Evolutionary conservation across 2,113 vertebrate species (phyloP).

Genomic region (mouse (Mus musculus)): DNA sequence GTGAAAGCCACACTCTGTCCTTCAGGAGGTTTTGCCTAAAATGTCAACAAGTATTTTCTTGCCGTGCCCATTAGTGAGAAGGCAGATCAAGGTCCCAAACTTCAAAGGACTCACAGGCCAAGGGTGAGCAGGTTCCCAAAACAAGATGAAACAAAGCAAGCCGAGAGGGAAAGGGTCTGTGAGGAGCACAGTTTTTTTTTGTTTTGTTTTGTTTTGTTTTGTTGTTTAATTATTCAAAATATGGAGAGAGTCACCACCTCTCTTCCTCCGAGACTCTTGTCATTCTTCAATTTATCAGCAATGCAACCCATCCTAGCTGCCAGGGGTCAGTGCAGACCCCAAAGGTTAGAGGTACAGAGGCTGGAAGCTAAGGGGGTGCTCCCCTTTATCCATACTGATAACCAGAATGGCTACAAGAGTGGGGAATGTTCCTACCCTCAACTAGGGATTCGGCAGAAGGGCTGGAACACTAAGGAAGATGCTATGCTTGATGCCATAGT

Average conservation of each 20-base stretch:
- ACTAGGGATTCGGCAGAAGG: rapidly evolving
- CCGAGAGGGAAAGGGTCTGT: too few relatives aligned
- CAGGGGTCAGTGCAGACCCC: neutral
- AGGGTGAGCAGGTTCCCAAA: rapidly evolving
- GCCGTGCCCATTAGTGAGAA: neutral
- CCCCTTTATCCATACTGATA: neutral
- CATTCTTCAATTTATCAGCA: neutral
- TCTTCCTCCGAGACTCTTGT: neutral
- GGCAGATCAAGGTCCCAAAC: neutral
- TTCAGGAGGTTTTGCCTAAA: neutral
- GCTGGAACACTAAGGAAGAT: neutral
- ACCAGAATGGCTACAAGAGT: neutral
- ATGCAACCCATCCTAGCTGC: neutral
- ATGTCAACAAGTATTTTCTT: neutral
- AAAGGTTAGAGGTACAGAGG: neutral
- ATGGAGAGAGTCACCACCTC: too few relatives aligned
- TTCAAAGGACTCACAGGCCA: neutral
- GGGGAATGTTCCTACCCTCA: rapidly evolving
- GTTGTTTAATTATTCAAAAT: too few relatives aligned
- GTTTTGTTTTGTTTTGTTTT: neutral
- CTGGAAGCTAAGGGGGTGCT: neutral
- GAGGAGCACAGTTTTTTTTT: too few relatives aligned
- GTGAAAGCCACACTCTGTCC: neutral
- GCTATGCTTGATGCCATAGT: rapidly evolving
- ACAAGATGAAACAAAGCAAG: neutral